Conservation (phyloP, 2,888 invertebrate species). For the Folsomia candida region DNA sequence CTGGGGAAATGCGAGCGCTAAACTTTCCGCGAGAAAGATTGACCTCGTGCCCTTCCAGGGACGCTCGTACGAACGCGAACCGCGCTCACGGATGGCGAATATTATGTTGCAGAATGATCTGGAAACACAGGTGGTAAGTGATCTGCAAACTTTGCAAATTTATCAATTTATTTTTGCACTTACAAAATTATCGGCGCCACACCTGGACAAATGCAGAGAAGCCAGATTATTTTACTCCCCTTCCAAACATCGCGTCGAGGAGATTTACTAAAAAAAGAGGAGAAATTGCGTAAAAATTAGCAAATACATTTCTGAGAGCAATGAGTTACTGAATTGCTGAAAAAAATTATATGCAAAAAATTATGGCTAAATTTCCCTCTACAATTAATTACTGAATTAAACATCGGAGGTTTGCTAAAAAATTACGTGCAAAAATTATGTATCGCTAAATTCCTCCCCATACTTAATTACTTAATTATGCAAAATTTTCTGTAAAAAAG, state of each 20-base stretch:
- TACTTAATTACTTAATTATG: no score
- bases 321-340: background rate
- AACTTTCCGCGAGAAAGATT: conserved; percentile 43
- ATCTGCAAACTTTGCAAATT: no score
- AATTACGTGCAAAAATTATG: no score
- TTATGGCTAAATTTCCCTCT: background rate
- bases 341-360: background rate
- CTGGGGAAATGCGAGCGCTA: conserved; percentile 38
- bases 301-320: background rate
- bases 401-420: no score
- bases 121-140: conserved; percentile 4
- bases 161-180: no score
- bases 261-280: conserved; percentile 32
- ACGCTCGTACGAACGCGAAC: conserved; percentile 33
- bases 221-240: conserved; percentile 32
- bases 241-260: conserved; percentile 39
- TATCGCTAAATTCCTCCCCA: no score
- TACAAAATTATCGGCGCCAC: conserved; percentile 34
- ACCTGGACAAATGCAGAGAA: conserved; percentile 39
- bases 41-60: conserved; percentile 38
- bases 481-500: no score
- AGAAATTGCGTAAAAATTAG: no score
- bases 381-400: no score
- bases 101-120: conserved; percentile 38
- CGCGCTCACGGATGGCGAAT: conserved; percentile 35